phyloP scores from a whole-genome alignment of 23 tunicate species.

The Styela plicata region DNA sequence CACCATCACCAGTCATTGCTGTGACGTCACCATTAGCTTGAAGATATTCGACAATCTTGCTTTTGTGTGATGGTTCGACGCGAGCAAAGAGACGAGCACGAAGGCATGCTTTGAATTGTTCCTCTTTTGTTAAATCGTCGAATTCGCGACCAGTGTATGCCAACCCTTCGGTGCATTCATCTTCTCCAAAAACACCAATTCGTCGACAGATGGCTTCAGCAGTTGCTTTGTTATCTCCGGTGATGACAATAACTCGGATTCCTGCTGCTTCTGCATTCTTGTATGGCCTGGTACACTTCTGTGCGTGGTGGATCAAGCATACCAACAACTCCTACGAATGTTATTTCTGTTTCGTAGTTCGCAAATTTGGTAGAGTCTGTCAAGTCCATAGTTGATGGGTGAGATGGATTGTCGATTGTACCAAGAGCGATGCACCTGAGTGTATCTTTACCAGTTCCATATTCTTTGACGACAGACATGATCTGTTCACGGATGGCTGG shows the following conservation, averaged over 20 bases:
- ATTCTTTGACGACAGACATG: constrained; percentile 64
- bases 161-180: constrained; percentile 82
- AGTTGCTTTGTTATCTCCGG: constrained; percentile 98
- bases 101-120: constrained; percentile 83
- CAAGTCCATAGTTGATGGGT: constrained; percentile 65
- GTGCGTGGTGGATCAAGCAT: constrained; percentile 99
- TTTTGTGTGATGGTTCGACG: constrained; percentile 98
- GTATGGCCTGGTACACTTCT: constrained; percentile 85
- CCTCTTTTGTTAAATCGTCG: constrained; percentile 61
- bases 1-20: constrained; percentile 99
- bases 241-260: constrained; percentile 96
- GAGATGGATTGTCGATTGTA: constrained; percentile 65
- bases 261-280: constrained; percentile 92
- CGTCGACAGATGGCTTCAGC: constrained; percentile 98
- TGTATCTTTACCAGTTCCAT: constrained; percentile 98
- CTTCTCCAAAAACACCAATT: constrained; percentile 90
- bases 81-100: constrained; percentile 94
- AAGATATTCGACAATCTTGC: constrained; percentile 92
- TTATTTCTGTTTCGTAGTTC: constrained; percentile 79
- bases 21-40: constrained; percentile 96
- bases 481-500: constrained; percentile 54
- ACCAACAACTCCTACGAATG: constrained; percentile 96
- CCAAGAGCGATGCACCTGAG: constrained; percentile 95
- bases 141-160: constrained; percentile 97
- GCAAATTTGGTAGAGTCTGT: constrained; percentile 81